phyloP scores from a whole-genome alignment of 2,888 invertebrate species.

The Syrista parreyssii region DNA sequence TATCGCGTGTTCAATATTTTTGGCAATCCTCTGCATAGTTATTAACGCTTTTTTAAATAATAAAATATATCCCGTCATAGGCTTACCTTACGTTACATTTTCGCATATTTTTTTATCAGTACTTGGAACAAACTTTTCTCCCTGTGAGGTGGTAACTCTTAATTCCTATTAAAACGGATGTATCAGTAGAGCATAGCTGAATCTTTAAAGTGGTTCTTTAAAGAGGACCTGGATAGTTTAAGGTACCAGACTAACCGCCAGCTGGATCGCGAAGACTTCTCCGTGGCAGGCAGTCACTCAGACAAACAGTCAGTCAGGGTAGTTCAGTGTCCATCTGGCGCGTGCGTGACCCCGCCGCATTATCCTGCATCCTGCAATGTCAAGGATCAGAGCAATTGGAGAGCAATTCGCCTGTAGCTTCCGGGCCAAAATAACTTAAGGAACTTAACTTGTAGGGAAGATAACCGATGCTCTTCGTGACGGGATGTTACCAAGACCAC shows the following conservation, averaged over 20 bases:
- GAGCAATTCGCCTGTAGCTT: slow-evolving; percentile 1
- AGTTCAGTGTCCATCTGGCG: slow-evolving; percentile 56
- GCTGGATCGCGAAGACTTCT: slow-evolving; percentile 11
- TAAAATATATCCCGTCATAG: no score
- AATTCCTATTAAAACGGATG: neutral
- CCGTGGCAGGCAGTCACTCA: slow-evolving; percentile 32
- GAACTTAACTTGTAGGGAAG: neutral
- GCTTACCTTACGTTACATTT: no score
- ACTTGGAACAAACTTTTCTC: no score
- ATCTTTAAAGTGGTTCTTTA: neutral
- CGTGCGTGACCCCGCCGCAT: slow-evolving; percentile 63
- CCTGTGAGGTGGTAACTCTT: no score
- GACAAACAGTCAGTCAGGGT: neutral
- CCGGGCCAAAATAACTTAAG: slow-evolving; percentile 24
- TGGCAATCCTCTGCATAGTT: no score
- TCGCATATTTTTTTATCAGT: no score
- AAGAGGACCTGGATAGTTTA: neutral
- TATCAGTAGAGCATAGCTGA: neutral
- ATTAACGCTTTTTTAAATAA: no score
- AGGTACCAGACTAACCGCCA: neutral
- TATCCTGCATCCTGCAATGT: slow-evolving; percentile 43
- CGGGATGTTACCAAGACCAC: neutral
- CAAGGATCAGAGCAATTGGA: slow-evolving; percentile 9
- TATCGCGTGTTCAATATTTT: no score
- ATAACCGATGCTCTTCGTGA: neutral